Conservation (phyloP, 2,888 invertebrate genomes). For the Lasioglossum pauxillum region DNA sequence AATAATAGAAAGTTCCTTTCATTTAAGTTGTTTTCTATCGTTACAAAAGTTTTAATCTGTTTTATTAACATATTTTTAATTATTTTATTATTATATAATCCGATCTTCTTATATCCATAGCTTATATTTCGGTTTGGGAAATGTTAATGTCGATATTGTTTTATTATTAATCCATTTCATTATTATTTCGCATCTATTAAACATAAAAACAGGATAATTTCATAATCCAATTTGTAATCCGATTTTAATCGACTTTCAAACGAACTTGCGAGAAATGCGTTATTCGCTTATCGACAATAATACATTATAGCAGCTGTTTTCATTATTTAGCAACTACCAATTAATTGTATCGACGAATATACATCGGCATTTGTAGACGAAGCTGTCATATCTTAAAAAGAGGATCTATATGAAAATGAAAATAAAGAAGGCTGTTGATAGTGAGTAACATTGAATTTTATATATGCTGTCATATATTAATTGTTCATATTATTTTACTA, state of each 20-base stretch:
- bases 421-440: conserved; percentile 40
- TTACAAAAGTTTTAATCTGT: neutral
- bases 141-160: neutral
- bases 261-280: conserved; percentile 48
- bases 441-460: conserved; percentile 47
- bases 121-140: neutral
- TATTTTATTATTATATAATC: neutral
- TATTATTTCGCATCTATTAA: conserved; percentile 34
- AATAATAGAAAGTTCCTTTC: neutral
- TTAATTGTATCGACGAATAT: conserved; percentile 57
- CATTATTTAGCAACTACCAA: conserved; percentile 66
- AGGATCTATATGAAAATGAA: conserved; percentile 26
- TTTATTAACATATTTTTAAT: neutral
- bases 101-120: neutral
- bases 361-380: conserved; percentile 27
- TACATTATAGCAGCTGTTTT: conserved; percentile 61
- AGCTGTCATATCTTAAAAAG: conserved; percentile 42
- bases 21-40: neutral
- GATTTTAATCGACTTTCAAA: conserved; percentile 61
- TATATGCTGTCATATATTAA: neutral
- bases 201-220: conserved; percentile 27
- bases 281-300: conserved; percentile 67
- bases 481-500: neutral
- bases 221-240: conserved; percentile 42
- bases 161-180: neutral